Percentiles rank a stretch among this genome's conserved stretches.
Evolutionary conservation across 2,888 invertebrate genomes (phyloP).

Genomic region (Muscina levida): DNA sequence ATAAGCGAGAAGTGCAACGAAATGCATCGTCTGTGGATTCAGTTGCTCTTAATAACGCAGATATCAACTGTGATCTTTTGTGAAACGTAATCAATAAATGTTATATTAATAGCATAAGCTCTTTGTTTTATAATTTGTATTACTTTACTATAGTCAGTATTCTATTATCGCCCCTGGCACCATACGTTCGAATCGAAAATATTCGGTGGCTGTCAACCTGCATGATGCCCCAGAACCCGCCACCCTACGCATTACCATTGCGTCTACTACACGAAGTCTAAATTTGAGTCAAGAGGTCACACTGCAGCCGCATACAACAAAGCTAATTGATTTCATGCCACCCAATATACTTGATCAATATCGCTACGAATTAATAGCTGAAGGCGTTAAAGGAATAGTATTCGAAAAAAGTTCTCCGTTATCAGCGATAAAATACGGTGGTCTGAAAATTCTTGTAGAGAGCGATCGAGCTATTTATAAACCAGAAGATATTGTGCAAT

Average conservation of each 20-base stretch:
- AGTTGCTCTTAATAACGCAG: too few relatives aligned
- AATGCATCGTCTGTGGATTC: too few relatives aligned
- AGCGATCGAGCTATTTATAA: slow-evolving; percentile 96
- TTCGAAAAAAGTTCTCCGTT: slow-evolving; percentile 87
- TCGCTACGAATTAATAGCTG: slow-evolving; percentile 74
- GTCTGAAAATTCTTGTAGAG: slow-evolving; percentile 89
- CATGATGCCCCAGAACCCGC: background rate
- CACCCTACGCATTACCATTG: slow-evolving; percentile 79
- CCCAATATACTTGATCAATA: slow-evolving; percentile 59
- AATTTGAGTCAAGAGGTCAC: slow-evolving; percentile 6
- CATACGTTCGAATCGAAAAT: slow-evolving; percentile 11
- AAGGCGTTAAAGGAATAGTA: slow-evolving; percentile 85
- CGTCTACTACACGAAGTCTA: slow-evolving; percentile 79
- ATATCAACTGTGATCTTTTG: too few relatives aligned
- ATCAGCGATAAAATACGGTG: slow-evolving; percentile 85
- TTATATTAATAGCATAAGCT: background rate
- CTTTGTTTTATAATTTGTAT: background rate
- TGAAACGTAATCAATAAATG: background rate
- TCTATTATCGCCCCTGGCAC: slow-evolving; percentile 19
- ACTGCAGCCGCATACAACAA: background rate
- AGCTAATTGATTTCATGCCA: background rate
- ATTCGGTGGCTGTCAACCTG: background rate
- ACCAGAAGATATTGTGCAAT: slow-evolving; percentile 90
- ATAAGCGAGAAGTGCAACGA: too few relatives aligned
- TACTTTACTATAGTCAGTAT: slow-evolving; percentile 31